Base-by-base conservation (phyloP, 2,888 invertebrate species). In the Cynaeus angustus region DNA sequence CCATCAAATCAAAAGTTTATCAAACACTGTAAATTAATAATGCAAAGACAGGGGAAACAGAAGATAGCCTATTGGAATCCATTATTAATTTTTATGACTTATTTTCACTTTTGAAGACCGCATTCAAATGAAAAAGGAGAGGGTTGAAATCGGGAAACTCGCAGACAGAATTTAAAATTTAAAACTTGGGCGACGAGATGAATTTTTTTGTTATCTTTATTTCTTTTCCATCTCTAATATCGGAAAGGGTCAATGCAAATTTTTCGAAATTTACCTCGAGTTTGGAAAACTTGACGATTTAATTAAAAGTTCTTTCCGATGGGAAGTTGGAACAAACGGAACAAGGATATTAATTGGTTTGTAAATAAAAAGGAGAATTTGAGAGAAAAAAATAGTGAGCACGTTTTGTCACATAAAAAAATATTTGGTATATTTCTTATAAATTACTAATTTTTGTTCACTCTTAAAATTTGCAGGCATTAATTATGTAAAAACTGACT, bases 151-250 rank as follows among this genome's bases (percentile, higher is more conserved):
- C 28, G 33, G 13, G 21, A 33, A 58, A 56, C 26, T 50, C 66
- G 66, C 30, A 13, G 9, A 37, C 38, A 26, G 37, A 66, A 66
- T 66, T 66, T 67, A 41, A 67, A 67, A 59, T 67, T 67, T 59
- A 48, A 66, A 58, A 67, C 50, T 53, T 64, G n/a, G 14, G 48
- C 45, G 50, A 58, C 41, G 50, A 43, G 59, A 52, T 48, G 33
- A 50, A 67, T 59, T 67, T 48, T 62, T 59, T 59, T 65, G 53
- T 65, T 65, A 55, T 65, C 65, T 65, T 55, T 65, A 53, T 65
- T 50, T 62, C 62, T 59, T 55, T 28, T 55, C 53, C 41, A 55
- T 65, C 45, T 26, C 21, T 43, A 30, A 28, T 38, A 48, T 26
- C 13, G 61, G 30, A 5, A 13, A 14, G 55, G 59, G 43, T 59